phyloP scores from a whole-genome alignment of 2,888 invertebrate species.

The Diarsia mendica region DNA sequence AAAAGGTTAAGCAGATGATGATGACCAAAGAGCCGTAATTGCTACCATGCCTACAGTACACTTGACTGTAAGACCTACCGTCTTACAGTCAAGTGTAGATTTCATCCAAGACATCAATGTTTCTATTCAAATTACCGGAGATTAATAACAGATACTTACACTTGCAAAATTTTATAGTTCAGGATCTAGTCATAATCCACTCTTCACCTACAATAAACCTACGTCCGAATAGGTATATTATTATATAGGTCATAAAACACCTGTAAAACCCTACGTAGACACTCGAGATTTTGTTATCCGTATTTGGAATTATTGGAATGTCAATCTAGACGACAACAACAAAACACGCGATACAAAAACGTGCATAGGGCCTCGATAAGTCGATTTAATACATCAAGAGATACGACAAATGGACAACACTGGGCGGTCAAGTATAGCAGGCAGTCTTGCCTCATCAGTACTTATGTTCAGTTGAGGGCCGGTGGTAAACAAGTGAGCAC shows the following conservation, averaged over 20 bases:
- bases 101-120: background rate
- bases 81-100: background rate
- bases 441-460: conserved; percentile 40
- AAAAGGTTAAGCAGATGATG: no score
- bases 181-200: background rate
- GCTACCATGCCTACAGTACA: background rate
- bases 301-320: conserved; percentile 10
- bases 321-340: background rate
- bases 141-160: background rate
- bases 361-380: conserved; percentile 23
- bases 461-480: conserved; percentile 68
- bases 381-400: conserved; percentile 18
- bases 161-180: background rate
- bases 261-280: background rate
- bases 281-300: conserved; percentile 37
- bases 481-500: conserved; percentile 70
- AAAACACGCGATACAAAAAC: background rate
- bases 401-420: conserved; percentile 59
- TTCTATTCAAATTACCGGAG: background rate
- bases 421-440: conserved; percentile 46
- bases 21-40: no score
- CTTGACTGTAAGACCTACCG: no score
- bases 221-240: no score
- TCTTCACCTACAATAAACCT: background rate
- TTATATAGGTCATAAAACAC: background rate